Evolutionary conservation across 1,140 invertebrate species (phyloP), one percentile per base, ranked within the genome.

Genomic region (Drosophila ficusphila): DNA sequence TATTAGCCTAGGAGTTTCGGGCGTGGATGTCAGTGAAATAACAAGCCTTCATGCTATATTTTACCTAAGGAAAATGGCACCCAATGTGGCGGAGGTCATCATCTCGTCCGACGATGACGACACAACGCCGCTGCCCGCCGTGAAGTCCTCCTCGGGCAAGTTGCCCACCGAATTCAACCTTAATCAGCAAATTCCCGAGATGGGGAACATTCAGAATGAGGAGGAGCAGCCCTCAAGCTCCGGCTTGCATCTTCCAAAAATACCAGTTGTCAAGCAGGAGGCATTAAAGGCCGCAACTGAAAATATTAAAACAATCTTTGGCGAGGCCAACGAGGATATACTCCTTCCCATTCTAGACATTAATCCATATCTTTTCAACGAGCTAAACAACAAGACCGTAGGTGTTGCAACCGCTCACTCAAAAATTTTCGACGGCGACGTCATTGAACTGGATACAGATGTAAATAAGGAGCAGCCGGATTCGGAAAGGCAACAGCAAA

Each of bases 271-370:
- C 0, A 90, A 90, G 29, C 25, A 69, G 11, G 89, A 90, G 33
- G 0, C 52, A 1, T 8, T 90, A 12, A 61, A 33, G 5, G 25
- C 74, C 4, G 67, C 69, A 4, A 47, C 61, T 2, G 61, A 65
- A 3, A 64, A 82, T 5, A 82, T 90, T 12, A 25, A 44, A 8
- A 57, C 65, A 33, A 88, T 90, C 19, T 90, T 90, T 25, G 89
- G 89, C 0, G 65, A 76, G n/a, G n/a, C 88, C 1, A 44, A 90
- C 56, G 62, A 81, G 8, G 44, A n/a, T n/a, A n/a, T n/a, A n/a
- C n/a, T n/a, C n/a, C n/a, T n/a, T n/a, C n/a, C 57, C 2, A 48
- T 89, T 7, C 42, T 86, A 0, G 58, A 60, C 21, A 23, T 86
- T 0, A 81, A 76, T 74, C 81, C 81, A 0, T 86, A 86, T 53